Base-by-base conservation (phyloP, 2,888 invertebrate genomes). In the Suillia variegata region DNA sequence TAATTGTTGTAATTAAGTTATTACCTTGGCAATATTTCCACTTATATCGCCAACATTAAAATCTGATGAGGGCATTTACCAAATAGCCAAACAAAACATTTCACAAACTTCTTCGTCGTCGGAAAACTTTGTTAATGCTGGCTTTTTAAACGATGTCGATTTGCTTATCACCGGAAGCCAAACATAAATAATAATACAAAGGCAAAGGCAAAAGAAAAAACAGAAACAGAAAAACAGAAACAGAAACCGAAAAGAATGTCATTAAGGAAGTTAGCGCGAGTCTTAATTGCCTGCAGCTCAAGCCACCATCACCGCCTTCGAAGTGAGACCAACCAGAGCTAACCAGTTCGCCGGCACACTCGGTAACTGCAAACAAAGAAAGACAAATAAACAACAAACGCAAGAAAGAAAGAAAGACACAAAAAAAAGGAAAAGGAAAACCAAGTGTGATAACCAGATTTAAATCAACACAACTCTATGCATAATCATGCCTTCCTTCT, bases 141-240 rank as follows among this genome's bases (percentile, higher is more conserved):
- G n/a, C 26, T 47, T 12, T 22, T 8, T 21, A 47, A 53, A 5
- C 4, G 26, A 12, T 47, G 58, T 54, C 53, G 52, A 54, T 59
- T 59, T 54, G 54, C 47, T 59, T 59, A 59, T 59, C 59, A 59
- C 59, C 59, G 59, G 59, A 59, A 59, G 59, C 59, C 45, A 34
- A 50, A 54, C 49, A 59, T 59, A 54, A 59, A 54, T 50, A 59
- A 49, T 42, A 54, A 59, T 49, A 31, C 10, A 13, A 38, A 38
- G 5, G n/a, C 38, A n/a, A 38, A 31, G 31, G 6, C 31, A 31
- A 31, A 31, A n/a, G 6, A 31, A 31, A n/a, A n/a, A 31, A 31
- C 31, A 31, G 6, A 18, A 45, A 45, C 33, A 48, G 5, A 56
- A 49, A 49, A 48, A 48, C 54, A 45, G n/a, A n/a, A 31, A 31